Evolutionary conservation across 2,888 invertebrate genomes (phyloP), one percentile per base, ranked within the genome.

Genomic region (Marronus borbonicus): DNA sequence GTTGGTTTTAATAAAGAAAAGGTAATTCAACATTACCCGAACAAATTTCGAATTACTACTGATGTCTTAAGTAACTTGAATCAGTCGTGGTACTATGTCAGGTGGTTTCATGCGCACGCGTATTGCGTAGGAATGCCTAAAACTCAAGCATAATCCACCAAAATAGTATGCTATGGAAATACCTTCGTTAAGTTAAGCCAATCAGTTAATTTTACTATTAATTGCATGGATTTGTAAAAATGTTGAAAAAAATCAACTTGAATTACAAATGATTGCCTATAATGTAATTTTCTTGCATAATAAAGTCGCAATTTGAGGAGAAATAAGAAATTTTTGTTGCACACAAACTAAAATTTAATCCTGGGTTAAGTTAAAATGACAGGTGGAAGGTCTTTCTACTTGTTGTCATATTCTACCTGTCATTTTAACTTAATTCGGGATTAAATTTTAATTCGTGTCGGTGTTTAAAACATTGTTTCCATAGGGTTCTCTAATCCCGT

Each of bases 31-130:
- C 44, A 44, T 1, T 44, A 12, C 12, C 44, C 8, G 44, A 8
- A 44, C 44, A 12, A 44, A 44, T 44, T 44, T 44, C 8, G 10
- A 12, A 12, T 2, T 44, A 44, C 12, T 44, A 44, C 44, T 44
- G 44, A 44, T 44, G 44, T 44, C 44, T 8, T 58, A 20, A 58
- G 8, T 58, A 58, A 58, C 20, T 58, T 20, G 20, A 58, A 20
- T 58, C 55, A 58, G 55, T 20, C 8, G 20, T 58, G 17, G 20
- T 58, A 58, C 20, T 17, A 58, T 8, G 1, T 17, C 55, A 58
- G 55, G 55, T 58, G 55, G 55, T 58, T 58, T 58, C 20, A 58
- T 58, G 20, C 55, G 55, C 55, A 58, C 8, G 55, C 20, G 55
- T 20, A 20, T 20, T 58, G 8, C 20, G 7, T 20, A 58, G 17